A percentile compares a stretch with the other conserved stretches of the same genome.
phyloP scores from a whole-genome alignment of 2,113 vertebrate species.

The Anser brachyrhynchus region DNA sequence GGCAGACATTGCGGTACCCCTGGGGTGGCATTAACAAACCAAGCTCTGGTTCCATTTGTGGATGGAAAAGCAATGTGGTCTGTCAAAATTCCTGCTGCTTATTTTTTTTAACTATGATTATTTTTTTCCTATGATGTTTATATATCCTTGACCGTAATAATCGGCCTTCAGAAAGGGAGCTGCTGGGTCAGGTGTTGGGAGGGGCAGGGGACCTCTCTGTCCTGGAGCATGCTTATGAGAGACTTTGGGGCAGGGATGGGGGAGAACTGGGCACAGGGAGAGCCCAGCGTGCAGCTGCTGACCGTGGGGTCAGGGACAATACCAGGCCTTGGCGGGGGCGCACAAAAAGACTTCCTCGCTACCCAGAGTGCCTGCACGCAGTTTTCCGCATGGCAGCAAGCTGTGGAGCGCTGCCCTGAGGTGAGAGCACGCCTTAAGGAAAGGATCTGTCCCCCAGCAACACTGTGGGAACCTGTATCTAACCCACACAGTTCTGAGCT shows the following conservation, averaged over 20 bases:
- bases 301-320: fast-evolving
- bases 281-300: not conserved
- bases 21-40: not conserved
- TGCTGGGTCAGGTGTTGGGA: not conserved
- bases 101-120: too few relatives aligned
- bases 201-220: fast-evolving
- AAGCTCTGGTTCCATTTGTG: not conserved
- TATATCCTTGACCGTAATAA: not conserved
- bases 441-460: not conserved
- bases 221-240: not conserved
- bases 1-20: not conserved
- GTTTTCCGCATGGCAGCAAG: not conserved
- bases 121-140: not conserved
- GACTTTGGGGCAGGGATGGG: not conserved
- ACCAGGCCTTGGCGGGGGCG: not conserved
- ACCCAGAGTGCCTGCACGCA: fast-evolving
- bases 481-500: not conserved
- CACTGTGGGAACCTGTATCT: not conserved
- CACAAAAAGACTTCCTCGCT: fast-evolving
- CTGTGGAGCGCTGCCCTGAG: not conserved
- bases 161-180: not conserved
- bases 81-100: not conserved
- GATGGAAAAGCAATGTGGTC: not conserved
- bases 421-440: not conserved
- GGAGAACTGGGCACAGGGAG: not conserved